phyloP scores from a whole-genome alignment of 2,113 vertebrate genomes.

The Procapra przewalskii region DNA sequence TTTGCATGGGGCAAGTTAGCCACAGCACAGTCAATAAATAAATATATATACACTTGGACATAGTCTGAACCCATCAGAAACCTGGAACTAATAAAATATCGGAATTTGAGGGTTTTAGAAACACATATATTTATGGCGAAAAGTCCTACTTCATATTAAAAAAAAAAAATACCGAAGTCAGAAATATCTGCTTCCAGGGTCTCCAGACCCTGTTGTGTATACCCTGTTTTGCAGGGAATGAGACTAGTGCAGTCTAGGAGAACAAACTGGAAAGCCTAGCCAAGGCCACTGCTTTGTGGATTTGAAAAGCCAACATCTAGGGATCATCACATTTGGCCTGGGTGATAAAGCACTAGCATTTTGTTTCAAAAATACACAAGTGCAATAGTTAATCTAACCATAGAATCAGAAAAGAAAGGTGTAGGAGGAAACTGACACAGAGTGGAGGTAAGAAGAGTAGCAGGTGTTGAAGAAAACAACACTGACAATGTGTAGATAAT shows the following conservation, averaged over 20 bases:
- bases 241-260: background rate
- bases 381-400: background rate
- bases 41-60: background rate
- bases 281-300: background rate
- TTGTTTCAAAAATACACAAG: background rate
- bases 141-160: background rate
- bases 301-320: background rate
- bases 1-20: background rate
- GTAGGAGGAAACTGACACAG: constrained; percentile 4
- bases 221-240: background rate
- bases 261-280: background rate
- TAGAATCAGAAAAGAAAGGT: background rate
- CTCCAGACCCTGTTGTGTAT: background rate
- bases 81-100: background rate
- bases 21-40: background rate
- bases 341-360: background rate
- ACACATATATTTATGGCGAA: constrained; percentile 15
- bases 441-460: background rate
- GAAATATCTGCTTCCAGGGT: background rate
- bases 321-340: background rate
- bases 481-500: background rate
- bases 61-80: background rate
- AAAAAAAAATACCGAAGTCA: background rate
- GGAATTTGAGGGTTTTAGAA: background rate
- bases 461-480: background rate